Evolutionary conservation across 2,888 invertebrate genomes (phyloP), one percentile per base, ranked within the genome.

Genomic region (Acleris laterana): DNA sequence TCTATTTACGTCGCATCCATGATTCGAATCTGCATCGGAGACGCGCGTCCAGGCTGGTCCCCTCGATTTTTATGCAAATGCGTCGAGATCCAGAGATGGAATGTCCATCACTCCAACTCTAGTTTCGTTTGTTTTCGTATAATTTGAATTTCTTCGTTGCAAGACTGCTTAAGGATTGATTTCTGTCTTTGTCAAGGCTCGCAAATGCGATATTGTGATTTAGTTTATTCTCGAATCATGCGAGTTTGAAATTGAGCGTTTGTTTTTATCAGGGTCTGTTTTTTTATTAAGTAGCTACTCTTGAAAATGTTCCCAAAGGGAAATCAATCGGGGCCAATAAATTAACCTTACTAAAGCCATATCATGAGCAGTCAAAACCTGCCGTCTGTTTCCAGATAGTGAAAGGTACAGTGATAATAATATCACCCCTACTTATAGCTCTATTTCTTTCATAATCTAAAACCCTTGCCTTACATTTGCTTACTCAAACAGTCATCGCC

Each of bases 1-100:
- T 68, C 63, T 68, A 60, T 67, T 48, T 67, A 44, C 48, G 22
- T 64, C 60, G 56, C 25, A 38, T 57, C 62, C 62, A 48, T 55
- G 56, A 38, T 42, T 53, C 57, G 38, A 57, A 89, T 90, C 89
- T 89, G 89, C 89, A 90, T 90, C 84, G 81, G 81, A 87, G 84
- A 84, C 87, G 84, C 75, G 70, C 76, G 76, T 76, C 77, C 80
- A 74, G 70, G 63, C 69, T 74, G 69, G 71, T 72, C 77, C 76
- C 72, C 71, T 71, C 80, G 82, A 86, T 87, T 88, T 88, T 88
- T 88, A 92, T 92, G 92, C 88, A 88, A 91, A 91, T 90, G 63
- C 72, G 71, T 77, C 78, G 80, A 85, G 81, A 85, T 81, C 76
- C 79, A 63, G 76, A 84, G 89, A 90, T 85, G 87, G 85, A 83